Evolutionary conservation across 1,140 invertebrate genomes (phyloP), one percentile per base, ranked within the genome.

Genomic region (Drosophila dunni): DNA sequence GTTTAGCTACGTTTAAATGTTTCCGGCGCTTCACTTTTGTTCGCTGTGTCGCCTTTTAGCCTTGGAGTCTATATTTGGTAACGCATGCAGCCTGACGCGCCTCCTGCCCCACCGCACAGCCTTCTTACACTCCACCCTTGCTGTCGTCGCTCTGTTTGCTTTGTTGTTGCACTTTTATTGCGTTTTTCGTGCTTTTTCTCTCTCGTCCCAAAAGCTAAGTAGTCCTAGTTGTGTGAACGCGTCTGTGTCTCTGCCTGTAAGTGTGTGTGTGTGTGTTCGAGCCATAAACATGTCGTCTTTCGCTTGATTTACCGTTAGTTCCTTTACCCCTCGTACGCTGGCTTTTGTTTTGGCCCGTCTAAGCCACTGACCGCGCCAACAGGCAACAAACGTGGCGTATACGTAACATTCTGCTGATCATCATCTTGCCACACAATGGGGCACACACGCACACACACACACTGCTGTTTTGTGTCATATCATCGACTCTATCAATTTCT

Each of bases 201-300:
- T 29, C 24, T 29, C 24, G 70, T 57, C 29, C 50, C 45, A 64
- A 50, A 60, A 53, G 76, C 83, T 88, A 86, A 86, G 83, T 86
- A 88, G 82, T 86, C 54, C 64, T 74, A 53, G 50, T 53, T 44
- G 46, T 63, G 58, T 29, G 58, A 44, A 29, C 29, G 29, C 20
- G 69, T 45, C n/a, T 75, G 68, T 86, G 24, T 29, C 24, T 29
- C 24, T 29, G 24, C 24, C 24, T 29, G 24, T 3, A 5, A 0
- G 24, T 29, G 24, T 0, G 4, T 5, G 4, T 29, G 24, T 29
- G 24, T 29, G 80, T 78, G 84, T 84, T 70, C 80, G 65, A 78
- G 88, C 90, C 82, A 92, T 92, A 92, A 92, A 92, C 91, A 92
- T 91, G 90, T 92, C 90, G 84, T 89, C 84, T 89, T 85, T 79